Conservation (phyloP, 2,797 vertebrate genomes). For the Myotis planiceps region DNA sequence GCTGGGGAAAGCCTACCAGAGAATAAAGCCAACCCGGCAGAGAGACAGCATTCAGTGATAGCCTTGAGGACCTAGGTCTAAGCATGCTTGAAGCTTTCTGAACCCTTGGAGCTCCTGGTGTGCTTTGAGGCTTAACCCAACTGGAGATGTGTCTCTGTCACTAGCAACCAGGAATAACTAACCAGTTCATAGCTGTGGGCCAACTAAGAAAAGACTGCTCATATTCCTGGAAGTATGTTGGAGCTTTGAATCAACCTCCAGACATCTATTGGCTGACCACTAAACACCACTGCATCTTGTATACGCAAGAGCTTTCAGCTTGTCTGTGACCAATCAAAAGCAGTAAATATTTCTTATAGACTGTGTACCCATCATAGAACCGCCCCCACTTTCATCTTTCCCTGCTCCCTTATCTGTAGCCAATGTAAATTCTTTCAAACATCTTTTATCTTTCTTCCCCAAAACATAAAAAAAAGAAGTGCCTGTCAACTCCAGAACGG, state of each 20-base stretch:
- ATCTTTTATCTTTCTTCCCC: not conserved
- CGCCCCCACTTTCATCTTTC: not conserved
- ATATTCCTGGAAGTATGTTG: not conserved
- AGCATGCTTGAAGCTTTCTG: not conserved
- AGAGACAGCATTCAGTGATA: not conserved
- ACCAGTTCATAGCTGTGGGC: not conserved
- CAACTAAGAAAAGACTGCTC: not conserved
- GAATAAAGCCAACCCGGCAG: not conserved
- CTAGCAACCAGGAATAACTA: not conserved
- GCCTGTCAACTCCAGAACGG: not conserved
- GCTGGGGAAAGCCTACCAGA: not conserved
- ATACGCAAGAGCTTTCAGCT: not conserved
- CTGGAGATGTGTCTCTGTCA: not conserved
- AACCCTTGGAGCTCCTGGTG: not conserved
- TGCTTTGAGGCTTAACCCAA: not conserved
- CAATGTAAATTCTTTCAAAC: not conserved
- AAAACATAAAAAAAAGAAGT: not conserved
- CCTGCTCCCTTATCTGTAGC: not conserved
- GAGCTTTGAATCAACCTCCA: not conserved
- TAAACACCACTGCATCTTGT: not conserved
- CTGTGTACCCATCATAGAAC: not conserved
- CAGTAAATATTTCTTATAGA: not conserved
- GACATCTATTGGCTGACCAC: not conserved
- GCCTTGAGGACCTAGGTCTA: not conserved
- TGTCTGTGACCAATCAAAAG: not conserved